Base-by-base conservation (phyloP, 2,113 vertebrate genomes). In the Gnathonemus longibarbis region DNA sequence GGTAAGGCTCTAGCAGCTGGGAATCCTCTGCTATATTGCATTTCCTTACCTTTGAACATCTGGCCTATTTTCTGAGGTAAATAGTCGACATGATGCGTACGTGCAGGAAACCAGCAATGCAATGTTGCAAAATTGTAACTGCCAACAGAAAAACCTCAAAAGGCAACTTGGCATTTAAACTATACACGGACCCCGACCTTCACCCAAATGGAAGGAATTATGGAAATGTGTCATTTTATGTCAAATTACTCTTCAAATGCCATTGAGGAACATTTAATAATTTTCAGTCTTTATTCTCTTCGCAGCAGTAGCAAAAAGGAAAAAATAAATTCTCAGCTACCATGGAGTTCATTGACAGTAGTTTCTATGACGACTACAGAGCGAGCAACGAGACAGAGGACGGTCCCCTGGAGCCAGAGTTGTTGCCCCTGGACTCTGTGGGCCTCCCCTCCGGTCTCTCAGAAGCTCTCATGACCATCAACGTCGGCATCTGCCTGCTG, bases 401-500 rank as follows among this genome's bases (percentile, higher is more conserved):
- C 1, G 90, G 19, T 39, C 3, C 0, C 5, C 70, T 0, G 21
- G 0, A 1, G 0, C 5, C 49, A 8, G 85, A 56, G 0, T 15
- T 0, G 2, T 7, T 53, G 15, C 5, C 85, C 3, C 50, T 86
- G 27, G 35, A 24, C 19, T 89, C 90, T 17, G 5, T 1, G 10
- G 42, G 0, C 0, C 0, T 90, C 19, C 89, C 74, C 2, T 89
- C 90, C 1, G 62, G 56, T 87, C 19, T 90, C 52, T 83, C 89
- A 13, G 17, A 83, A 39, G 27, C 88, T 58, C 89, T 94, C 21
- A 90, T 92, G 19, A 91, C 91, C 13, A 90, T 97, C 88, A 92
- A 96, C 45, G 93, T 96, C 0, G 93, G 96, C 0, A 94, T 97
- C 89, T 97, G 95, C 3, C 70, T 97, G 39, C 86, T 97, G 4